Conservation (phyloP, 1,140 invertebrate genomes). For the Brachionus angularis region DNA sequence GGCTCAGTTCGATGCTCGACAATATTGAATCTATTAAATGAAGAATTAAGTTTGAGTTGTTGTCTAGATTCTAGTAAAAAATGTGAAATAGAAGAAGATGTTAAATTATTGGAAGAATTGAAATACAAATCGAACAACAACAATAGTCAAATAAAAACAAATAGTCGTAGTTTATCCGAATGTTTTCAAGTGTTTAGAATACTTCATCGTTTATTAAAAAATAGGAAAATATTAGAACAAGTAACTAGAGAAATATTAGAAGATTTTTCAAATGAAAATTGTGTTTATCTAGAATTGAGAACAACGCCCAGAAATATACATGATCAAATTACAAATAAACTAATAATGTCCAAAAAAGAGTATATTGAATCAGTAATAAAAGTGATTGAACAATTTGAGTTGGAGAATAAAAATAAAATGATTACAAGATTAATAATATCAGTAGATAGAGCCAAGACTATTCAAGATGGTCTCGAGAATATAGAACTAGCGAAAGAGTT, state of each 20-base stretch:
- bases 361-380: constrained; percentile 20
- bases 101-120: background rate
- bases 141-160: background rate
- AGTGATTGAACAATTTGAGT: constrained; percentile 17
- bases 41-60: too few species aligned
- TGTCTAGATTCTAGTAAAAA: too few species aligned
- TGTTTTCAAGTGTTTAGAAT: constrained; percentile 33
- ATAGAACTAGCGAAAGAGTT: background rate
- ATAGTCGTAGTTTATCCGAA: constrained; percentile 21
- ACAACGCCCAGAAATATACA: constrained; percentile 21
- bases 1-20: constrained; percentile 32
- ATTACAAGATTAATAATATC: background rate
- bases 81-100: too few species aligned
- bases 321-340: background rate
- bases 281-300: constrained; percentile 23
- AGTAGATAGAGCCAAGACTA: constrained; percentile 23
- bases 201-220: constrained; percentile 16
- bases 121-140: background rate
- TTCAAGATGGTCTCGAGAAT: constrained; percentile 30
- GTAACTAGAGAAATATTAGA: constrained; percentile 19
- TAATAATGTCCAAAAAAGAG: background rate
- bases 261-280: constrained; percentile 31
- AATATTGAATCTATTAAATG: background rate
- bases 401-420: background rate
- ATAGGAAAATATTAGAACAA: constrained; percentile 1